phyloP scores from a whole-genome alignment of 2,797 vertebrate species.

The Pseudotriccus pelzelni region DNA sequence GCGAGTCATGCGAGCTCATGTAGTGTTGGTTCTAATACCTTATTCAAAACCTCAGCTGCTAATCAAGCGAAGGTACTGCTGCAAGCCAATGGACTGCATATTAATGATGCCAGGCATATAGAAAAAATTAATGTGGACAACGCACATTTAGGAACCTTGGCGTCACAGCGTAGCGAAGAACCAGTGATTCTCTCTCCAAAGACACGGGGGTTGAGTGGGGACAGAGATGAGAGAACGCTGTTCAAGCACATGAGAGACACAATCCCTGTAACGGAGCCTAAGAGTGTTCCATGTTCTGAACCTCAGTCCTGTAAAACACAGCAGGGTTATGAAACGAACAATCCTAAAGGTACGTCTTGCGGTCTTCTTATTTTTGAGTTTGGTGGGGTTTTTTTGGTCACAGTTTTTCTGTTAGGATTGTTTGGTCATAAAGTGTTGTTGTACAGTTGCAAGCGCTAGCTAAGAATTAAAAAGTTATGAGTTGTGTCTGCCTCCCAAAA shows the following conservation, averaged over 20 bases:
- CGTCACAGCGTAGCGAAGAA: conserved; percentile 3
- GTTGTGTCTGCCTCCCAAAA: not conserved
- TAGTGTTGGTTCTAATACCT: conserved; percentile 27
- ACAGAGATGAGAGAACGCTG: not conserved
- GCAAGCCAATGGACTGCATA: conserved; percentile 44
- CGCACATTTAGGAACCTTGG: not conserved
- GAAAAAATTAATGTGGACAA: conserved; percentile 9
- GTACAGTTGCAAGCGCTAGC: not conserved
- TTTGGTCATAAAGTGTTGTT: not conserved
- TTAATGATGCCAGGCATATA: not conserved
- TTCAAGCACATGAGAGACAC: conserved; percentile 22
- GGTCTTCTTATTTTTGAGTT: not conserved
- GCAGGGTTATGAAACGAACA: conserved; percentile 57
- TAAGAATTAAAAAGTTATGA: not conserved
- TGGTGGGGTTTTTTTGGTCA: not conserved
- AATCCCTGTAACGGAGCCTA: conserved; percentile 53
- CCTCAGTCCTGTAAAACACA: conserved; percentile 41
- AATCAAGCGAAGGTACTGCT: conserved; percentile 55
- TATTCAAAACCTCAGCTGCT: conserved; percentile 62
- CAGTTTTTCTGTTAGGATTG: not conserved
- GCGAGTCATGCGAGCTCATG: conserved; percentile 42
- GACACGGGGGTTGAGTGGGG: conserved; percentile 5
- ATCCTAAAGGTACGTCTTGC: conserved; percentile 68
- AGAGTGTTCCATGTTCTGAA: conserved; percentile 58
- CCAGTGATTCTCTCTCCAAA: conserved; percentile 30